A percentile compares a stretch with the other conserved stretches of the same genome.
Conservation (phyloP, 2,797 vertebrate genomes). For the Lacerta agilis region DNA sequence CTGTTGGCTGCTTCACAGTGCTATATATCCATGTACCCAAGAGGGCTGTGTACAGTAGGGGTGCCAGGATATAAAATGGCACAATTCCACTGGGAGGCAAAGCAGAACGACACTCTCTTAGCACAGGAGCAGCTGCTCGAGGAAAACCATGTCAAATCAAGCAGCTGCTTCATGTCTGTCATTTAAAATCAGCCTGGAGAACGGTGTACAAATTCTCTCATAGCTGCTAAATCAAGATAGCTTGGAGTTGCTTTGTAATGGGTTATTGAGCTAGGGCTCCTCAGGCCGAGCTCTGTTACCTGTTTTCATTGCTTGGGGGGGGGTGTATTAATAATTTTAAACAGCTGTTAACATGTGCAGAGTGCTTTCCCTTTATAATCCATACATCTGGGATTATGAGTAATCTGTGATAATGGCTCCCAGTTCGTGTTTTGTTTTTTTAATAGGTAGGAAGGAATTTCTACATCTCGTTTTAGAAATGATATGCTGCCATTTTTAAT, state of each 20-base stretch:
- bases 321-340: not conserved
- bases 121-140: conserved; percentile 21
- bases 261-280: not conserved
- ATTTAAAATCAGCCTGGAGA: not conserved
- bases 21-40: not conserved
- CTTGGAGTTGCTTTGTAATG: not conserved
- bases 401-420: not conserved
- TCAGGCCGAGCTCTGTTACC: not conserved
- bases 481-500: too few relatives aligned
- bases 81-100: not conserved
- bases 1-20: not conserved
- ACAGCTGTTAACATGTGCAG: not conserved
- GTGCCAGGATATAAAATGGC: conserved; percentile 26
- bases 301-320: not conserved
- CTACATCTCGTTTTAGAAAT: not conserved
- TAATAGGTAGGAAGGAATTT: not conserved
- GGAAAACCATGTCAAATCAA: conserved; percentile 23
- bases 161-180: conserved; percentile 24
- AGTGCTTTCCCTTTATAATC: not conserved
- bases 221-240: not conserved
- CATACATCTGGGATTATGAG: not conserved
- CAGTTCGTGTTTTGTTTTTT: not conserved
- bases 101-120: not conserved
- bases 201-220: not conserved
- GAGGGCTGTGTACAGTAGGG: not conserved